A percentile compares a stretch with the other conserved stretches of the same genome.
phyloP scores from a whole-genome alignment of 2,797 vertebrate species.

The Rhyacichthys aspro region DNA sequence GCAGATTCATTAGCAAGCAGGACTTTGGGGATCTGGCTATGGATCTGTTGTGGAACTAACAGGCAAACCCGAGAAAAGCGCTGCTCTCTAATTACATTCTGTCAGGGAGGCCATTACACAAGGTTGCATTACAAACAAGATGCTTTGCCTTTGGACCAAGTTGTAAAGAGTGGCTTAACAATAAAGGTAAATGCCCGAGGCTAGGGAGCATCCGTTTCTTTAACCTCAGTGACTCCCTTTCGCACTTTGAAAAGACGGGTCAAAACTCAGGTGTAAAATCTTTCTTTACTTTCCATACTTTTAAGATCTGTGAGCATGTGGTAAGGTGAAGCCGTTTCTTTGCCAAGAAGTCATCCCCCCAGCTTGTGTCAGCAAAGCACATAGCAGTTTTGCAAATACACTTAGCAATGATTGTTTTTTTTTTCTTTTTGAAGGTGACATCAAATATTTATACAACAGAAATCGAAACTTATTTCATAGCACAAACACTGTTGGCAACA shows the following conservation, averaged over 20 bases:
- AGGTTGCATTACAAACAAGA: constrained; percentile 72
- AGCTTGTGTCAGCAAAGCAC: constrained; percentile 39
- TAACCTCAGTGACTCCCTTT: constrained; percentile 34
- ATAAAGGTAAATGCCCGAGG: constrained; percentile 62
- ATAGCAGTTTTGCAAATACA: constrained; percentile 41
- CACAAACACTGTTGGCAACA: constrained; percentile 27
- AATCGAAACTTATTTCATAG: constrained; percentile 41
- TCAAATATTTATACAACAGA: constrained; percentile 56
- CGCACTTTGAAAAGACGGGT: constrained; percentile 27
- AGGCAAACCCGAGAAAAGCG: constrained; percentile 65
- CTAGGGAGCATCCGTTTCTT: constrained; percentile 46
- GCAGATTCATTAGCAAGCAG: constrained; percentile 70
- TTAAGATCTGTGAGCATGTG: constrained; percentile 10
- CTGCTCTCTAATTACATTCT: constrained; percentile 79
- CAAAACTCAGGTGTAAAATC: constrained; percentile 33
- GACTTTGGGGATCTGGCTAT: constrained; percentile 73
- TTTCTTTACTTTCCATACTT: constrained; percentile 9
- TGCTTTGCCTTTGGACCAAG: constrained; percentile 68
- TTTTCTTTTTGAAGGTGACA: constrained; percentile 46
- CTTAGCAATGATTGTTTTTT: constrained; percentile 50
- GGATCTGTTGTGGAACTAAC: constrained; percentile 67
- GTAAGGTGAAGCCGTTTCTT: constrained; percentile 10
- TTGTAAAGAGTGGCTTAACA: constrained; percentile 77
- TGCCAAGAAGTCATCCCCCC: constrained; percentile 19
- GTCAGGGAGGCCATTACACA: constrained; percentile 74